phyloP scores from a whole-genome alignment of 2,888 invertebrate genomes.

The Isotomurus palustris region DNA sequence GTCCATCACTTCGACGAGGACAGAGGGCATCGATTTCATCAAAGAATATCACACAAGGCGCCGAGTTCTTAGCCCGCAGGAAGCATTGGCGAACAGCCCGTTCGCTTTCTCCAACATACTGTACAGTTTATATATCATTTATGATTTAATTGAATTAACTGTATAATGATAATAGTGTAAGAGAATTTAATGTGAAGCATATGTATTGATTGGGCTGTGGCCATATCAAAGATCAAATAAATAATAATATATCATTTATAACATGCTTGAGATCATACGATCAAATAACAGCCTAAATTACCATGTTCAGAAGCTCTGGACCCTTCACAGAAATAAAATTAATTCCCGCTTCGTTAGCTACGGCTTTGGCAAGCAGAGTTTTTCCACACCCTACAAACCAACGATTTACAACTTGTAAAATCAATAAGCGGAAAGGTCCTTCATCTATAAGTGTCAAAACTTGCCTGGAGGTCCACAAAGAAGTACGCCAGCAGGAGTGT shows the following conservation, averaged over 20 bases:
- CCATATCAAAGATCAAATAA: too few species aligned
- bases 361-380: constrained; percentile 93
- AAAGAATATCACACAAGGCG: constrained; percentile 98
- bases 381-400: constrained; percentile 54
- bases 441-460: neutral
- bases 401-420: neutral
- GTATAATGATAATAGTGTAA: constrained; percentile 20
- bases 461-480: constrained; percentile 94
- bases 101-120: constrained; percentile 98
- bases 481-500: constrained; percentile 80
- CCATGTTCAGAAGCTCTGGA: constrained; percentile 96
- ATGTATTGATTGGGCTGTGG: too few species aligned
- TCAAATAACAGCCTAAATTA: too few species aligned
- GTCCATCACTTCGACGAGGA: constrained; percentile 75
- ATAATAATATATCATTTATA: neutral
- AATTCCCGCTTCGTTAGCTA: constrained; percentile 97
- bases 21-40: constrained; percentile 97
- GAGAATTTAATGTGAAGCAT: neutral
- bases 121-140: too few species aligned
- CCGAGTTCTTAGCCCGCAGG: constrained; percentile 85
- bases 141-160: too few species aligned
- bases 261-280: neutral
- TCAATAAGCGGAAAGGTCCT: neutral
- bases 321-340: constrained; percentile 99
- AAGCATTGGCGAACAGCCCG: constrained; percentile 94